A percentile compares a stretch with the other conserved stretches of the same genome.
Evolutionary conservation across 1,140 invertebrate species (phyloP).

Genomic region (Anagrus nilaparvatae): DNA sequence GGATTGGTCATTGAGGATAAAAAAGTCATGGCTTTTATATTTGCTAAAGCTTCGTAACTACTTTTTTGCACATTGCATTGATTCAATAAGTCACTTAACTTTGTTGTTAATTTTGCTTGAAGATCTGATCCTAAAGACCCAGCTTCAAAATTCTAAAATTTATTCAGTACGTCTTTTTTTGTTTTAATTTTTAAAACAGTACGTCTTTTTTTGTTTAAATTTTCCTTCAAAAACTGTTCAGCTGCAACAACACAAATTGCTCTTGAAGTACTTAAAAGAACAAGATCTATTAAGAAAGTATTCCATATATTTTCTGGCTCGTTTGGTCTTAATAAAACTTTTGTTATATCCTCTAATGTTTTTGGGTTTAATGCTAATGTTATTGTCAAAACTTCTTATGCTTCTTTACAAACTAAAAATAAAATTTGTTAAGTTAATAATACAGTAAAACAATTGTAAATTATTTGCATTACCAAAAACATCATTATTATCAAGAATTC

Average conservation of each 20-base stretch:
- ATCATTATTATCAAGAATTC: conserved; percentile 44
- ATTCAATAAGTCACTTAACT: conserved; percentile 31
- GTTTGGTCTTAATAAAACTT: conserved; percentile 22
- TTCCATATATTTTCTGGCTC: conserved; percentile 67
- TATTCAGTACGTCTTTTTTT: too few relatives aligned
- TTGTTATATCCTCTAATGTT: conserved; percentile 67
- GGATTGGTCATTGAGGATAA: conserved; percentile 33
- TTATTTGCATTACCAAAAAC: conserved; percentile 37
- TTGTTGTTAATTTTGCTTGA: conserved; percentile 30
- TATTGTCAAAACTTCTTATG: conserved; percentile 78
- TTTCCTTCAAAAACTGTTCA: conserved; percentile 80
- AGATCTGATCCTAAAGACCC: conserved; percentile 33
- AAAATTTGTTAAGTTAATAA: conserved; percentile 18
- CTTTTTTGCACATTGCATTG: conserved; percentile 31
- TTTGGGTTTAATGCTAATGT: conserved; percentile 76
- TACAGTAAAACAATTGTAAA: too few relatives aligned
- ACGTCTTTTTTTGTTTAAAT: too few relatives aligned
- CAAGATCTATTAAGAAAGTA: conserved; percentile 78
- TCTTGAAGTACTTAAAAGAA: conserved; percentile 67
- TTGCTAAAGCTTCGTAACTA: conserved; percentile 26
- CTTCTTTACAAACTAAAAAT: conserved; percentile 73
- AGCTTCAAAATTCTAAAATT: conserved; percentile 36
- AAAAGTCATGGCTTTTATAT: conserved; percentile 10
- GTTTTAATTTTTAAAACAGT: too few relatives aligned
- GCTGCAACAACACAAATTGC: conserved; percentile 62